A percentile compares a stretch with the other conserved stretches of the same genome.
phyloP scores from a whole-genome alignment of 2,113 vertebrate genomes.

The Melanerpes aurifrons region DNA sequence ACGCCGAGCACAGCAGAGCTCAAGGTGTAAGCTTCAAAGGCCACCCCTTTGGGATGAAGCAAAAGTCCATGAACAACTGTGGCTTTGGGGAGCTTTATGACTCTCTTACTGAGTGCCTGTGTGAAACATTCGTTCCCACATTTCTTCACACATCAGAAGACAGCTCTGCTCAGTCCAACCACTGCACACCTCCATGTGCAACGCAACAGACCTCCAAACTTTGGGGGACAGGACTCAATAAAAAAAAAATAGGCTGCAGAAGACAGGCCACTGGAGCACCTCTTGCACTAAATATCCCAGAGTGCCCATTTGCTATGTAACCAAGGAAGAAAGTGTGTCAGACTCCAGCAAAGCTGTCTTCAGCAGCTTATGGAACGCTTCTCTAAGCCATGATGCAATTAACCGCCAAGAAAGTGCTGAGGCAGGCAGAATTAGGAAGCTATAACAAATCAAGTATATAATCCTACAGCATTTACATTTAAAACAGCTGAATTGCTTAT shows the following conservation, averaged over 20 bases:
- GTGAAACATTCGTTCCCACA: not conserved
- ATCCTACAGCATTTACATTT: constrained; percentile 62
- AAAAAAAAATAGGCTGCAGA: constrained; percentile 9
- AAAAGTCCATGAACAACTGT: not conserved
- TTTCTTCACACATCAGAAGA: not conserved
- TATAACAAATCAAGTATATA: constrained; percentile 74
- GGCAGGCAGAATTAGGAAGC: constrained; percentile 67
- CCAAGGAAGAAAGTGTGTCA: constrained; percentile 60
- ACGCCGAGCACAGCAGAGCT: not conserved
- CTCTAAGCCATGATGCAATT: constrained; percentile 73
- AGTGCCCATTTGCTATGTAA: constrained; percentile 49
- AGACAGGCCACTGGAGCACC: constrained; percentile 31
- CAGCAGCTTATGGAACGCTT: constrained; percentile 69
- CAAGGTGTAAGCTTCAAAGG: not conserved
- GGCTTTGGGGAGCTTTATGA: not conserved
- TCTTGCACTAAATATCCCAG: constrained; percentile 62
- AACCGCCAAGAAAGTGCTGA: constrained; percentile 76
- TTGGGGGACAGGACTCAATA: not conserved
- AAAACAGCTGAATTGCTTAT: constrained; percentile 65
- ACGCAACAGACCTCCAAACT: constrained; percentile 2
- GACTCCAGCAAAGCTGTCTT: constrained; percentile 57
- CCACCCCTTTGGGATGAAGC: not conserved
- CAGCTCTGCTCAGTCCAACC: not conserved
- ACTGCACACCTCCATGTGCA: not conserved
- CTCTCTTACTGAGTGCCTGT: not conserved